phyloP scores from a whole-genome alignment of 1,140 invertebrate genomes.

The Pinna nobilis region DNA sequence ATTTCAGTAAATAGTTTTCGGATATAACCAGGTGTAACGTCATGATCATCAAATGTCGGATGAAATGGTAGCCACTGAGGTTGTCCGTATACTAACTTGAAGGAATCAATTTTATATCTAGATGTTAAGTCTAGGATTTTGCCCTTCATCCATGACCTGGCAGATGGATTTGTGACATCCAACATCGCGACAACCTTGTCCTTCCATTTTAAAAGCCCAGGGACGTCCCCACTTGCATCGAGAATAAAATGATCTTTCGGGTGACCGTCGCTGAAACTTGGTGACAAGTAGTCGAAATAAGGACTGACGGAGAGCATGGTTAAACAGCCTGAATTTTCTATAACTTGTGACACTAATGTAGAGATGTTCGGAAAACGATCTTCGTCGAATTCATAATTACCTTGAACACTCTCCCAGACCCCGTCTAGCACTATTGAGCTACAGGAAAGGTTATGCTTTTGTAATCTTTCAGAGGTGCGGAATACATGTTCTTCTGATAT shows the following conservation, averaged over 20 bases:
- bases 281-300: constrained; percentile 87
- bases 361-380: constrained; percentile 84
- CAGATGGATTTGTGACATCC: constrained; percentile 63
- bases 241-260: constrained; percentile 62
- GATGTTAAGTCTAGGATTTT: constrained; percentile 79
- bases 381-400: constrained; percentile 84
- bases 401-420: constrained; percentile 91
- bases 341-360: constrained; percentile 76
- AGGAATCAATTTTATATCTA: constrained; percentile 83
- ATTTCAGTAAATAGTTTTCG: constrained; percentile 49
- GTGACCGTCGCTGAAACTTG: constrained; percentile 74
- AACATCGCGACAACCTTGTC: constrained; percentile 77
- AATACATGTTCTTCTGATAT: constrained; percentile 38
- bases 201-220: constrained; percentile 83
- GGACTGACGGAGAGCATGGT: constrained; percentile 93
- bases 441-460: constrained; percentile 62
- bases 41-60: constrained; percentile 50
- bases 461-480: constrained; percentile 74
- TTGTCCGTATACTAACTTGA: constrained; percentile 95
- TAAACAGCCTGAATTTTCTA: constrained; percentile 82
- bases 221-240: constrained; percentile 74
- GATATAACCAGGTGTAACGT: constrained; percentile 48
- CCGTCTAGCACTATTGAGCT: constrained; percentile 93
- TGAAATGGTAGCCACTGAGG: constrained; percentile 85
- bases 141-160: constrained; percentile 82